Conservation (phyloP, 2,113 vertebrate species). For the Clarias magur region DNA sequence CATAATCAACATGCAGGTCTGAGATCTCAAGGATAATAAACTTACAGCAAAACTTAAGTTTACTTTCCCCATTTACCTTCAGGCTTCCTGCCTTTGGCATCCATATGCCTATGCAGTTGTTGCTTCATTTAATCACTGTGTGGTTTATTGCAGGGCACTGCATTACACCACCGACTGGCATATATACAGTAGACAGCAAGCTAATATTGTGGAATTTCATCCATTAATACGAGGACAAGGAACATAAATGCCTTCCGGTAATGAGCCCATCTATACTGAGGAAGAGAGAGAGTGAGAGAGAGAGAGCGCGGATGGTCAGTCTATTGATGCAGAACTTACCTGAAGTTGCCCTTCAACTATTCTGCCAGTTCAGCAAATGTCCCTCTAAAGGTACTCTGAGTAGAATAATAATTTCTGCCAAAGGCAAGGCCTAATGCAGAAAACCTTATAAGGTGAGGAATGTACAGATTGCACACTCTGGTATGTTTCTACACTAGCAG, state of each 20-base stretch:
- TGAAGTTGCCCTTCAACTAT: constrained; percentile 4
- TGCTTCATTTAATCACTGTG: constrained; percentile 45
- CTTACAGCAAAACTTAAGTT: background rate
- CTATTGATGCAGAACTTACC: constrained; percentile 36
- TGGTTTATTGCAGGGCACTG: constrained; percentile 51
- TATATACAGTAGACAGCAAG: constrained; percentile 38
- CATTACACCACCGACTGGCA: constrained; percentile 46
- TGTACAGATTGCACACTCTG: background rate
- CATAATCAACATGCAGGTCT: background rate
- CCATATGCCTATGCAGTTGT: constrained; percentile 42
- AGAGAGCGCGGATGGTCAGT: constrained; percentile 12
- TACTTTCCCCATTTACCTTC: background rate
- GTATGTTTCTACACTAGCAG: background rate
- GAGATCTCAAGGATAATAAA: background rate
- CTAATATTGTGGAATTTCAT: constrained; percentile 53
- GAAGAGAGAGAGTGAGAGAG: constrained; percentile 32
- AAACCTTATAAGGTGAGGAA: background rate
- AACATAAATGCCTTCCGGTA: constrained; percentile 50
- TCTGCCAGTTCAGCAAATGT: constrained; percentile 44
- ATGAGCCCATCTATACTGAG: constrained; percentile 25
- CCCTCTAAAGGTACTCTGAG: constrained; percentile 12
- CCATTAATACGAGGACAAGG: constrained; percentile 37
- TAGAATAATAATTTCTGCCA: constrained; percentile 38
- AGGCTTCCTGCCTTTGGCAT: constrained; percentile 22
- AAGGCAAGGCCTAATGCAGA: constrained; percentile 16